Conservation (phyloP, 2,888 invertebrate species). For the Xanthorhoe spadicearia region DNA sequence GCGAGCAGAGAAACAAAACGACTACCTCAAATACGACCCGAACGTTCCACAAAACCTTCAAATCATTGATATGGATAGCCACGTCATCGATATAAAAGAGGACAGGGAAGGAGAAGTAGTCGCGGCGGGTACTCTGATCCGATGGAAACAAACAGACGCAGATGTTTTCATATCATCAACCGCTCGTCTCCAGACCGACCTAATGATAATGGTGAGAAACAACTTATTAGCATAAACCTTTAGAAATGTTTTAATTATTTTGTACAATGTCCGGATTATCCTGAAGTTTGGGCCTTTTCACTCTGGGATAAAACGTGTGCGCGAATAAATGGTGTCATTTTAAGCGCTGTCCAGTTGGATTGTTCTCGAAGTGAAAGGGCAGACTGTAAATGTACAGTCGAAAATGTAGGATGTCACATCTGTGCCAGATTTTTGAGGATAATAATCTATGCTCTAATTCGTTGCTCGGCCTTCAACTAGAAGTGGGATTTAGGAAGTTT, state of each 20-base stretch:
- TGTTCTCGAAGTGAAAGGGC: conserved; percentile 32
- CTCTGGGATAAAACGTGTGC: conserved; percentile 26
- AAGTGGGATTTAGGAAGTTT: no score
- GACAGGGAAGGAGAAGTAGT: conserved; percentile 69
- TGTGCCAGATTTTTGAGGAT: not conserved
- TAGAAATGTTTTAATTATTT: not conserved
- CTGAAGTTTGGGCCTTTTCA: conserved; percentile 11
- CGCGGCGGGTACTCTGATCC: conserved; percentile 68
- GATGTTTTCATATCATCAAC: conserved; percentile 68
- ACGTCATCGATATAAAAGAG: conserved; percentile 75
- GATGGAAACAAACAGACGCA: conserved; percentile 69
- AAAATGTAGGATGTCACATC: not conserved
- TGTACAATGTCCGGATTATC: conserved; percentile 14
- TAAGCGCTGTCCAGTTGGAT: conserved; percentile 22
- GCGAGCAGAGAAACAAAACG: conserved; percentile 62
- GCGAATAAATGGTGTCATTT: conserved; percentile 27
- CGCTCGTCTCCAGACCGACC: conserved; percentile 69
- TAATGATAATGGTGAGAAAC: conserved; percentile 75
- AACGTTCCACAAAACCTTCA: conserved; percentile 77
- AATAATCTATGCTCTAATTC: not conserved
- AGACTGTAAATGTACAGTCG: not conserved
- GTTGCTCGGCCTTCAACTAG: no score
- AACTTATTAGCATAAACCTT: conserved; percentile 37
- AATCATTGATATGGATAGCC: conserved; percentile 74
- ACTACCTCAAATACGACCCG: conserved; percentile 76